These are phyloP conservation scores for Pedetes capensis DNA, from an alignment of 2,113 vertebrate species.

Conservation along the genomic window DNA sequence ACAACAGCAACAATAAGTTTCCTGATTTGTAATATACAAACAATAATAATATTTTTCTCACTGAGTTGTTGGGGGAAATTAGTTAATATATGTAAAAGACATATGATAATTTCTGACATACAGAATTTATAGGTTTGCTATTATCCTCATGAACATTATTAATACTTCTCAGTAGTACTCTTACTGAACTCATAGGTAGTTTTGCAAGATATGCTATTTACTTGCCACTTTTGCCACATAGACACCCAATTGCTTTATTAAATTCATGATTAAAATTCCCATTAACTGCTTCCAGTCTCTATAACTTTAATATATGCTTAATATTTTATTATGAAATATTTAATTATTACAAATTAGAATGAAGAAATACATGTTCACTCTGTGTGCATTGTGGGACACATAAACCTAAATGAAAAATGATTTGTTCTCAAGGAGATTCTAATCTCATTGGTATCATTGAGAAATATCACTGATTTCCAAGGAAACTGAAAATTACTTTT, in stretches of 20 bases:
- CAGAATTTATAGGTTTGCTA: neutral
- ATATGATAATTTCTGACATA: neutral
- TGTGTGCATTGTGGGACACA: neutral
- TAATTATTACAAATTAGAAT: neutral
- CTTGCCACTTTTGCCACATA: neutral
- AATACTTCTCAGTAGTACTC: neutral
- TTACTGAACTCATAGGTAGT: neutral
- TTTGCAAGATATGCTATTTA: neutral
- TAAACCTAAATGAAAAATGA: neutral
- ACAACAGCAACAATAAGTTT: too few species aligned
- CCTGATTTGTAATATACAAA: neutral
- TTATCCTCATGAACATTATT: neutral
- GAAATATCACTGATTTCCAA: neutral
- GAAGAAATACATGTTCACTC: neutral
- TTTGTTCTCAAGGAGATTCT: neutral
- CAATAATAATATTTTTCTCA: neutral
- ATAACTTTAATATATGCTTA: neutral
- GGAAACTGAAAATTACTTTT: neutral
- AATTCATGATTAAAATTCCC: neutral
- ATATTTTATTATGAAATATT: constrained; percentile 13
- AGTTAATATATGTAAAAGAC: neutral
- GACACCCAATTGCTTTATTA: neutral
- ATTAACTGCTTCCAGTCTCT: neutral
- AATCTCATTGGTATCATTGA: neutral
- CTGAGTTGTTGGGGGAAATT: neutral